A percentile compares a stretch with the other conserved stretches of the same genome.
Evolutionary conservation across 2,113 vertebrate genomes (phyloP).

Genomic region (Chamaea fasciata): DNA sequence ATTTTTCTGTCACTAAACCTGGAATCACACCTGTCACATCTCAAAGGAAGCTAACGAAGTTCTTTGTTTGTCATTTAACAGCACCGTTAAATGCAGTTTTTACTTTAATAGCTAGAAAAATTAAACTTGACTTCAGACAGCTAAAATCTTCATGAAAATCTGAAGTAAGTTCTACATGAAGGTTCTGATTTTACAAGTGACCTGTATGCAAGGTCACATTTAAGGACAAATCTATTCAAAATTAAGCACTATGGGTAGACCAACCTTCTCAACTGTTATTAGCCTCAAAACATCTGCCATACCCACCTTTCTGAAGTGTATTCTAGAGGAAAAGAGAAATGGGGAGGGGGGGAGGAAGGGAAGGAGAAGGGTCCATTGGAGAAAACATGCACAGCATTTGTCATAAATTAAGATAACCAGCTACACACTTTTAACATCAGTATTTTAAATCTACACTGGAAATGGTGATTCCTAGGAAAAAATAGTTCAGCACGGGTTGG

Average conservation of each 20-base stretch:
- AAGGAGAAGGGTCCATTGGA: neutral
- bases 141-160: neutral
- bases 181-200: neutral
- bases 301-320: neutral
- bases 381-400: neutral
- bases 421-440: neutral
- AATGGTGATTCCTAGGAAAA: neutral
- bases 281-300: neutral
- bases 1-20: neutral
- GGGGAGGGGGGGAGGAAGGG: accelerated
- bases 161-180: neutral
- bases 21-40: neutral
- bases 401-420: neutral
- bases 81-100: neutral
- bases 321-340: neutral
- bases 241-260: neutral
- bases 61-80: neutral
- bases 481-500: neutral
- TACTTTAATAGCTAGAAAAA: neutral
- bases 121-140: neutral
- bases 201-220: neutral
- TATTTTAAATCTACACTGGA: neutral
- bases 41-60: neutral
- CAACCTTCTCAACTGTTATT: neutral
- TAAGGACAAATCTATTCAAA: neutral